Base-by-base conservation (phyloP, 2,797 vertebrate species). In the Helostoma temminkii region DNA sequence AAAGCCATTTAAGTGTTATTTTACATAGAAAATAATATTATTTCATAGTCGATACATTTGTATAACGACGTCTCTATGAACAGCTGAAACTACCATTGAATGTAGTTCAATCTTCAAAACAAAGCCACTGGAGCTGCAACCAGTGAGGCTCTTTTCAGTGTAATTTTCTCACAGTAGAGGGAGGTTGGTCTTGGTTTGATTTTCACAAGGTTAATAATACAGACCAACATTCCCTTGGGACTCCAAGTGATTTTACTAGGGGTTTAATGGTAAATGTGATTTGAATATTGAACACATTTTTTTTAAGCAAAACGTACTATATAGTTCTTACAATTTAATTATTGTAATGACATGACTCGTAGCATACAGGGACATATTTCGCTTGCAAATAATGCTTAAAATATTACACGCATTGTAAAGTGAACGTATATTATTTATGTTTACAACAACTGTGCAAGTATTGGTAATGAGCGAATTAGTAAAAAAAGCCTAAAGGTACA, bases 281-380 rank as follows among this genome's bases (percentile, higher is more conserved):
- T 66, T 66, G 47, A 75, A 74, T 77, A 74, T 53, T 71, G 22
- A 70, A 42, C 48, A 46, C 36, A 56, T 46, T 49, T 62, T 56
- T 71, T 75, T 61, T 6, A 52, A 26, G 28, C 15, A 3, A 2
- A 46, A 32, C 8, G 55, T 53, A 42, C 46, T 55, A 48, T 64
- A 41, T 41, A 7, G 21, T 15, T 15, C n/a, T 48, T 16, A 24
- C 14, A 37, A 49, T 58, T 46, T n/a, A 16, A 66, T 50, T 34
- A 49, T 32, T 43, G 11, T 50, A 26, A 56, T 64, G 52, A 50
- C 58, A 11, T 26, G 15, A 30, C 26, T 28, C 6, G 26, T 3
- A 28, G 24, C 24, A 42, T 2, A 37, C 32, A 18, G 34, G 15
- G 26, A 21, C 11, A 42, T 22, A 26, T 70, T 66, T 53, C n/a